Conservation (phyloP, 2,888 invertebrate genomes). For the Dryomyza anilis region DNA sequence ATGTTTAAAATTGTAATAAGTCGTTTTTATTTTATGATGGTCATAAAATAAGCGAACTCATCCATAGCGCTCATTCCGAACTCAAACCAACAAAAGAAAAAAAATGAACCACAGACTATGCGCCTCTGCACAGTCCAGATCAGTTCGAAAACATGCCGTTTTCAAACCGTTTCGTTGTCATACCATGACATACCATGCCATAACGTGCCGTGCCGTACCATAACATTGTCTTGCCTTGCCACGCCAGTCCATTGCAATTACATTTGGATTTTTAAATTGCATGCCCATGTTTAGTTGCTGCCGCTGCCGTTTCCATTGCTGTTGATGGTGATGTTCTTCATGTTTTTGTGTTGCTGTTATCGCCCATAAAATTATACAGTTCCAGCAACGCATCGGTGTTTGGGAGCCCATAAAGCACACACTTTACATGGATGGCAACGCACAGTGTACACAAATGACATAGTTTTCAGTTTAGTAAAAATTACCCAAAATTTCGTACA, state of each 20-base stretch:
- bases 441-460: slow-evolving; percentile 12
- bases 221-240: slow-evolving; percentile 1
- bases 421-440: background rate
- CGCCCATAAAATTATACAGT: slow-evolving; percentile 19
- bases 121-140: too few species aligned
- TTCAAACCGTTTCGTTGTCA: background rate
- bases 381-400: slow-evolving; percentile 3
- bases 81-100: background rate
- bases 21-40: slow-evolving; percentile 20
- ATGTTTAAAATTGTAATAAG: background rate
- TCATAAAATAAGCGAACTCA: slow-evolving; percentile 21
- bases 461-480: too few species aligned
- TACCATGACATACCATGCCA: background rate
- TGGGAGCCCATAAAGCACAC: slow-evolving; percentile 21
- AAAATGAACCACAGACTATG: background rate
- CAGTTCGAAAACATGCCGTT: background rate
- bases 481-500: too few species aligned
- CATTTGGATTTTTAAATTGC: slow-evolving; percentile 12
- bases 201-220: background rate
- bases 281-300: slow-evolving; percentile 4
- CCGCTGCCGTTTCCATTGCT: background rate
- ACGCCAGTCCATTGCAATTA: slow-evolving; percentile 18
- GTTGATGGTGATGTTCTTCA: background rate
- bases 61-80: slow-evolving; percentile 8
- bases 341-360: slow-evolving; percentile 8